phyloP scores from a whole-genome alignment of 2,797 vertebrate genomes.

The Merluccius polli region DNA sequence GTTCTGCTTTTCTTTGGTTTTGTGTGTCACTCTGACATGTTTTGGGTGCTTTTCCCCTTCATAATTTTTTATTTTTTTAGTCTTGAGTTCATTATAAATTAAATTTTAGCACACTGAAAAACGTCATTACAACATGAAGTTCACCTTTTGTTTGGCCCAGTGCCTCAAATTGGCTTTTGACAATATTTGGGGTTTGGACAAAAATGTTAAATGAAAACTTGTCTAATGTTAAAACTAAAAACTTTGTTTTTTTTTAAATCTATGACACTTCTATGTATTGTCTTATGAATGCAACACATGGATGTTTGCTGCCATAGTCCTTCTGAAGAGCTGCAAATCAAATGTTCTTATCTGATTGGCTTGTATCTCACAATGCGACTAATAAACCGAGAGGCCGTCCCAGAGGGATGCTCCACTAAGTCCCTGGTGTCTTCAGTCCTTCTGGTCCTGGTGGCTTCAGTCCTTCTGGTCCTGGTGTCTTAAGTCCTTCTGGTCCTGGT shows the following conservation, averaged over 20 bases:
- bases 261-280: conserved; percentile 38
- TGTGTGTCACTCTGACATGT: conserved; percentile 29
- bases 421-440: too few species aligned
- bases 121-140: conserved; percentile 34
- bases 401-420: conserved; percentile 51
- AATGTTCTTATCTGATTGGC: conserved; percentile 54
- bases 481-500: too few species aligned
- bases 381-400: conserved; percentile 51
- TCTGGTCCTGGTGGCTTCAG: too few species aligned
- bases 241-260: conserved; percentile 33
- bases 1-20: not conserved
- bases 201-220: conserved; percentile 44
- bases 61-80: conserved; percentile 38
- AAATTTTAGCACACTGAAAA: conserved; percentile 30
- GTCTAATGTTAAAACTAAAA: conserved; percentile 23
- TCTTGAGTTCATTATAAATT: conserved; percentile 57
- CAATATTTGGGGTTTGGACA: conserved; percentile 29
- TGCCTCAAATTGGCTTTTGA: conserved; percentile 45
- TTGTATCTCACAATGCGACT: conserved; percentile 65
- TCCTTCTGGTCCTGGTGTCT: too few species aligned
- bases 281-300: conserved; percentile 44
- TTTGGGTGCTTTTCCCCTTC: not conserved
- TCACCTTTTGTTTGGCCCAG: conserved; percentile 21
- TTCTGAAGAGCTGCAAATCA: conserved; percentile 55
- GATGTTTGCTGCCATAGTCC: conserved; percentile 44